Conservation (phyloP, 2,113 vertebrate species). For the Crotalus viridis region DNA sequence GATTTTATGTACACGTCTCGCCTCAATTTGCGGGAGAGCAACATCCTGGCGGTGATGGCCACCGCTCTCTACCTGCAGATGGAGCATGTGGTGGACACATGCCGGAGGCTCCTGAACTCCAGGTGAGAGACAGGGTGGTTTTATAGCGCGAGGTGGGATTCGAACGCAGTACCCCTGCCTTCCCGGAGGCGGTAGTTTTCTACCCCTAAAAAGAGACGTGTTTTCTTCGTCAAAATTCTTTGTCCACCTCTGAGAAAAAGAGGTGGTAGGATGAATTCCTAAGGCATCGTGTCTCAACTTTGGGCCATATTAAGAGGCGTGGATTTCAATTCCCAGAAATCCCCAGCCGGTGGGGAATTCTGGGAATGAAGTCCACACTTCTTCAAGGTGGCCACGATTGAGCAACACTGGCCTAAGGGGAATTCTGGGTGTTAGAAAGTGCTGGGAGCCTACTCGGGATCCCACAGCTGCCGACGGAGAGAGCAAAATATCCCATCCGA, state of each 20-base stretch:
- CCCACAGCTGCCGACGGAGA: no score
- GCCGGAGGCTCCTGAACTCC: slow-evolving; percentile 93
- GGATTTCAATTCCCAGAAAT: no score
- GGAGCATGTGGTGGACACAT: slow-evolving; percentile 97
- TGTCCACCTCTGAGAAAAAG: not conserved
- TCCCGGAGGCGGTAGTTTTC: not conserved
- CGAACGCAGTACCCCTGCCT: fast-evolving
- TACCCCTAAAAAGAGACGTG: not conserved
- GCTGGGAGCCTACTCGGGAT: no score
- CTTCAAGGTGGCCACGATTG: no score
- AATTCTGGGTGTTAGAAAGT: no score
- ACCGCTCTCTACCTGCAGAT: slow-evolving; percentile 97
- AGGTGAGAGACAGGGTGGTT: slow-evolving; percentile 71
- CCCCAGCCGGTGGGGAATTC: no score
- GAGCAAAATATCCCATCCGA: not conserved
- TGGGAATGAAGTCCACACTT: no score
- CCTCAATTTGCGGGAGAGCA: slow-evolving; percentile 89
- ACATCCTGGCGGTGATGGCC: slow-evolving; percentile 94
- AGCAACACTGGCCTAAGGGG: no score
- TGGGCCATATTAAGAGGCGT: no score
- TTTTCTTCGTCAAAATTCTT: not conserved
- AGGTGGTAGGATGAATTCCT: not conserved
- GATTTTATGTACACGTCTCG: slow-evolving; percentile 99
- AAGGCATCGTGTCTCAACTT: no score
- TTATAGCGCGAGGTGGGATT: not conserved